Conservation (phyloP, 1,140 invertebrate genomes). For the Zaprionus gabonicus region DNA sequence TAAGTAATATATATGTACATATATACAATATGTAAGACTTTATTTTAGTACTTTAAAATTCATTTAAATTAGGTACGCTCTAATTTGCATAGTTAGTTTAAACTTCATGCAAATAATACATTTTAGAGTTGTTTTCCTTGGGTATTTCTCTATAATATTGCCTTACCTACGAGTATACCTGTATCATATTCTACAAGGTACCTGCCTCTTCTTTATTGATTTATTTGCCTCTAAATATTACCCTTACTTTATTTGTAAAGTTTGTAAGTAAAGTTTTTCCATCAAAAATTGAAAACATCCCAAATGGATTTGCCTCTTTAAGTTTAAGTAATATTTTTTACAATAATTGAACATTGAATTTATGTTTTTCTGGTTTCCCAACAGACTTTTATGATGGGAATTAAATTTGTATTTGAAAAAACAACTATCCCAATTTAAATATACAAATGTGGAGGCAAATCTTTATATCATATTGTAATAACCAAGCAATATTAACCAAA, state of each 20-base stretch:
- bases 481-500: not conserved
- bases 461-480: slow-evolving; percentile 2
- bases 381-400: not conserved
- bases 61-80: no score
- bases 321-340: not conserved
- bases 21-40: no score
- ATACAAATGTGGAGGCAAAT: not conserved
- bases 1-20: no score
- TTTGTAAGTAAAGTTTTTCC: not conserved
- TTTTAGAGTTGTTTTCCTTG: no score
- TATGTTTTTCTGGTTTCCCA: not conserved
- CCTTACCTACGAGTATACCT: not conserved
- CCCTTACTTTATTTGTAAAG: not conserved
- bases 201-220: not conserved
- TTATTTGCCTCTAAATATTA: not conserved
- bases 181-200: not conserved
- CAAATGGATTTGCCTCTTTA: no score
- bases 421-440: not conserved
- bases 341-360: not conserved
- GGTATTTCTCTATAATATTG: no score
- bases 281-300: not conserved
- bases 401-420: not conserved
- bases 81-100: no score
- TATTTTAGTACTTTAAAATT: no score
- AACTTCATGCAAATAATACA: no score